A percentile compares a stretch with the other conserved stretches of the same genome.
Evolutionary conservation across 1,140 invertebrate species (phyloP).

Genomic region (Samia ricini): DNA sequence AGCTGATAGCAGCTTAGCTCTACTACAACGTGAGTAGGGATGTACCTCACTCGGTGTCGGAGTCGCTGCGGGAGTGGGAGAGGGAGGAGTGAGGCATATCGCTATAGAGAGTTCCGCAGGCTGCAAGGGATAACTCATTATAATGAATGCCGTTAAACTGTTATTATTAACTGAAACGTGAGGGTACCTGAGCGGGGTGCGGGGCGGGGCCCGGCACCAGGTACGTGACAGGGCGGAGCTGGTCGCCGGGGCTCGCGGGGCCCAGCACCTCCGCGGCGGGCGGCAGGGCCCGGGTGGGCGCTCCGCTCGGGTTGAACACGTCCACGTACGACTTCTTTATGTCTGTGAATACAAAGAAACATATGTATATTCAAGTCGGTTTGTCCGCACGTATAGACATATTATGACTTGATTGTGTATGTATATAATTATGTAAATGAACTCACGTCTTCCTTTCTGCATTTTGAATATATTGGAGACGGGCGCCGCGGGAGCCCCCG

Average conservation of each 20-base stretch:
- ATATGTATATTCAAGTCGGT: not conserved
- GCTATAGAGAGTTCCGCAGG: no score
- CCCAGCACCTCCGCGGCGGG: constrained; percentile 71
- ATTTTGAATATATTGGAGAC: constrained; percentile 86
- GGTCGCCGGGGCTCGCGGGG: constrained; percentile 64
- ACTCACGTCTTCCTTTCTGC: constrained; percentile 85
- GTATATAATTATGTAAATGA: constrained; percentile 6
- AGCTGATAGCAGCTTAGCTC: no score
- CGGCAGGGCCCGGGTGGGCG: constrained; percentile 45
- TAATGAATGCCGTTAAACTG: no score
- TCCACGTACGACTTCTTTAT: constrained; percentile 90
- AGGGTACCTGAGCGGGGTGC: not conserved
- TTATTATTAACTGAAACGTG: no score
- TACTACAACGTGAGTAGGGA: no score
- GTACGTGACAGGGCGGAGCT: constrained; percentile 29
- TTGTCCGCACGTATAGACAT: no score
- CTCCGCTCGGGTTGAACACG: constrained; percentile 86
- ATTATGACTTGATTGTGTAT: no score
- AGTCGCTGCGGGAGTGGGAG: no score
- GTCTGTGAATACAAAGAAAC: constrained; percentile 67
- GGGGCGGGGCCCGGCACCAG: constrained; percentile 34
- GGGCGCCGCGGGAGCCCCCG: constrained; percentile 47
- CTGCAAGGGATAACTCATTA: no score
- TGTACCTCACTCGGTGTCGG: no score
- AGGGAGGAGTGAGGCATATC: no score